A percentile compares a stretch with the other conserved stretches of the same genome.
phyloP scores from a whole-genome alignment of 2,888 invertebrate species.

The Philereme vetulata region DNA sequence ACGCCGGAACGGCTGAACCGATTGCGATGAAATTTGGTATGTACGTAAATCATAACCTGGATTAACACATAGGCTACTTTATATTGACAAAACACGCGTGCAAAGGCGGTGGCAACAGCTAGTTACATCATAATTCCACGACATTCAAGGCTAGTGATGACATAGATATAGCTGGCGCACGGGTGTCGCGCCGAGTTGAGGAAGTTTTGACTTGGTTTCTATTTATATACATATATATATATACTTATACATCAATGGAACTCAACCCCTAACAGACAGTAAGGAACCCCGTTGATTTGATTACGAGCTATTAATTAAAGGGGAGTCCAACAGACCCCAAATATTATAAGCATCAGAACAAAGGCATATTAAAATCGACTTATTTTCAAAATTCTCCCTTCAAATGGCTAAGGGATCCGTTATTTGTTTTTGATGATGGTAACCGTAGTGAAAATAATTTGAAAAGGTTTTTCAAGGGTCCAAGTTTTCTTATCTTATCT shows the following conservation, averaged over 20 bases:
- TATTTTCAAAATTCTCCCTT: conserved; percentile 47
- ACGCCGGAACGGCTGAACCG: too few species aligned
- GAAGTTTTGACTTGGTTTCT: too few species aligned
- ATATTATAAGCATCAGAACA: conserved; percentile 60
- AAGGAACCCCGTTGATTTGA: conserved; percentile 64
- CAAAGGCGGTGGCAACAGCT: too few species aligned
- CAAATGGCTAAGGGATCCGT: conserved; percentile 28
- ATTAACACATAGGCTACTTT: too few species aligned
- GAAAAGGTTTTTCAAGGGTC: conserved; percentile 15
- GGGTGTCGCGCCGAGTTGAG: too few species aligned
- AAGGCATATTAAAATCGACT: conserved; percentile 65
- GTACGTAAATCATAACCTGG: too few species aligned
- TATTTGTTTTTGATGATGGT: conserved; percentile 44
- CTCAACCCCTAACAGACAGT: conserved; percentile 41
- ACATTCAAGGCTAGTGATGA: too few species aligned
- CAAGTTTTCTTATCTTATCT: conserved; percentile 12
- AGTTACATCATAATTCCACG: too few species aligned
- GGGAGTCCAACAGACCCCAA: conserved; percentile 53
- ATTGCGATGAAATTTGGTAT: too few species aligned
- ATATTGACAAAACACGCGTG: too few species aligned
- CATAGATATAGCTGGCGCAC: too few species aligned
- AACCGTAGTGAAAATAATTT: conserved; percentile 39
- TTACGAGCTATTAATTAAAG: conserved; percentile 71
- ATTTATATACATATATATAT: background rate
- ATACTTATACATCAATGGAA: conserved; percentile 2